Percentiles rank a stretch among this genome's conserved stretches.
These are phyloP conservation scores for Tachina lurida DNA, from an alignment of 2,888 invertebrate genomes.

Conservation along the genomic window DNA sequence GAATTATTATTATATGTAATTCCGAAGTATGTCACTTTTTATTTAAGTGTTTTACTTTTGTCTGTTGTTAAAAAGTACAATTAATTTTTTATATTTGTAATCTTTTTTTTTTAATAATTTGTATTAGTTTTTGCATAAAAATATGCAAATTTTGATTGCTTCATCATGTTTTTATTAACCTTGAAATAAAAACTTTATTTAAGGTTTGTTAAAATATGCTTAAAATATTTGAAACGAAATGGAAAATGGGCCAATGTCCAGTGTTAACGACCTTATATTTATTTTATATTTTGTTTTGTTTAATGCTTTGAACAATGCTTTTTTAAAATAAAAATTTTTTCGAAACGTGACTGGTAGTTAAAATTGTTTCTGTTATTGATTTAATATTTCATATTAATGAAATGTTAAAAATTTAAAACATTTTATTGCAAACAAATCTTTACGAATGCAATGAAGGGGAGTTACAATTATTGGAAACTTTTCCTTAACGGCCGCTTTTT, in stretches of 20 bases:
- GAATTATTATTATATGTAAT: slow-evolving; percentile 7
- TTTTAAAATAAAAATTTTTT: neutral
- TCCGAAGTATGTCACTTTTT: slow-evolving; percentile 35
- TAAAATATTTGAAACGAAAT: slow-evolving; percentile 28
- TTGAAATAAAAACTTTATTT: slow-evolving; percentile 53
- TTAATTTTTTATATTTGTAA: neutral
- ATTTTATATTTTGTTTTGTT: slow-evolving; percentile 23
- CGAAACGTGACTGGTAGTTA: slow-evolving; percentile 37
- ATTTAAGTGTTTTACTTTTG: neutral
- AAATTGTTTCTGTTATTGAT: neutral
- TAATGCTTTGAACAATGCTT: neutral
- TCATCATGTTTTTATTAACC: slow-evolving; percentile 26
- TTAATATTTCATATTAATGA: neutral
- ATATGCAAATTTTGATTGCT: slow-evolving; percentile 16
- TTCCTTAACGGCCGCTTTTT: too few species aligned
- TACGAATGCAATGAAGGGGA: neutral
- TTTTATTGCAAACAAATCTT: neutral
- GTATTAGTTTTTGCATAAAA: slow-evolving; percentile 27
- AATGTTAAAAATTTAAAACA: neutral
- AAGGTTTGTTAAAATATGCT: slow-evolving; percentile 18
- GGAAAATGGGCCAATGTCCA: slow-evolving; percentile 59
- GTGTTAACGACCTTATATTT: slow-evolving; percentile 52
- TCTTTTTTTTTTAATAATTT: neutral
- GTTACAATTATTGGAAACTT: too few species aligned
- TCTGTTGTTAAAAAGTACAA: slow-evolving; percentile 12